phyloP scores from a whole-genome alignment of 2,797 vertebrate species.

The Sciaenops ocellatus region DNA sequence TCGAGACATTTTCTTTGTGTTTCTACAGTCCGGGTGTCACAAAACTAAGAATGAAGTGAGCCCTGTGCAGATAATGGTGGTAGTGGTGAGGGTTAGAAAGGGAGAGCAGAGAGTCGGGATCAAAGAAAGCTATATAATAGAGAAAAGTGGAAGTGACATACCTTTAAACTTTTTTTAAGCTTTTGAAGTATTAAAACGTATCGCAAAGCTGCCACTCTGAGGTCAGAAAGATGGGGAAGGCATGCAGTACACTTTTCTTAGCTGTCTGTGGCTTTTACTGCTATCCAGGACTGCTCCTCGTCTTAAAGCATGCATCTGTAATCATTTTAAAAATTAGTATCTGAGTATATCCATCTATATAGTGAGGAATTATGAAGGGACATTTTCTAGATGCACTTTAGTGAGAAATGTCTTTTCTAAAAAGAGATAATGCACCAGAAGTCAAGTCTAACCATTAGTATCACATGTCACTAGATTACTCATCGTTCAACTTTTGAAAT shows the following conservation, averaged over 20 bases:
- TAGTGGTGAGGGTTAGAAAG: not conserved
- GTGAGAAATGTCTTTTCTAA: not conserved
- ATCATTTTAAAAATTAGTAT: not conserved
- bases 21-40: slow-evolving; percentile 25
- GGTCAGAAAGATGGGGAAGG: slow-evolving; percentile 7
- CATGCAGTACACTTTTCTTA: not conserved
- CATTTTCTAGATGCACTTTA: not conserved
- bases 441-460: slow-evolving; percentile 2
- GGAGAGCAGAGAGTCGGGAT: slow-evolving; percentile 26
- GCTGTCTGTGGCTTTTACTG: not conserved
- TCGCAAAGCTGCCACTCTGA: slow-evolving; percentile 22
- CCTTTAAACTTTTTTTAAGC: slow-evolving; percentile 28
- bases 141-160: slow-evolving; percentile 22
- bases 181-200: slow-evolving; percentile 35
- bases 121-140: slow-evolving; percentile 36
- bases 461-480: slow-evolving; percentile 13
- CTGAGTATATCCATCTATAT: not conserved
- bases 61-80: slow-evolving; percentile 6
- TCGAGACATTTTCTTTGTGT: slow-evolving; percentile 3
- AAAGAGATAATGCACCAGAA: not conserved
- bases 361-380: not conserved
- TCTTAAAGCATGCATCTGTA: not conserved
- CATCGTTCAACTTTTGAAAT: slow-evolving; percentile 24
- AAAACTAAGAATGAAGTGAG: slow-evolving; percentile 19
- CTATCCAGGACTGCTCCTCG: not conserved